Conservation (phyloP, 2,888 invertebrate species). For the Pristionchus fissidentatus region DNA sequence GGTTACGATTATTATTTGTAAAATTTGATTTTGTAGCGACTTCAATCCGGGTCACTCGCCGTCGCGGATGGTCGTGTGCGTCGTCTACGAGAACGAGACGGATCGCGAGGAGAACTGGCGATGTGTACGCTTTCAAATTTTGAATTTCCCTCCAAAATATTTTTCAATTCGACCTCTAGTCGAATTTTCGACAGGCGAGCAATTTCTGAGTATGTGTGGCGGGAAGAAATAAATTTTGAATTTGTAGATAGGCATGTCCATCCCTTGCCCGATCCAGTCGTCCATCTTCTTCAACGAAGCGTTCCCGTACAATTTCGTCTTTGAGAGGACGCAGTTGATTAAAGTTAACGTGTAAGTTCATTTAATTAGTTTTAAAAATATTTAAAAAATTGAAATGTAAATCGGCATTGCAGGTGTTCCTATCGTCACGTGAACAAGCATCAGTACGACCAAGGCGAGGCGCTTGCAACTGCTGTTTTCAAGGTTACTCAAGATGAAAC, state of each 20-base stretch:
- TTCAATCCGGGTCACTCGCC: slow-evolving; percentile 1
- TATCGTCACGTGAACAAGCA: slow-evolving; percentile 49
- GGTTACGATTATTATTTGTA: background rate
- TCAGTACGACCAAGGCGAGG: slow-evolving; percentile 40
- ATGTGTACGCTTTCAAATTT: background rate
- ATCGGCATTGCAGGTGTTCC: background rate
- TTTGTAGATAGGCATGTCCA: slow-evolving; percentile 34
- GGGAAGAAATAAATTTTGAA: background rate
- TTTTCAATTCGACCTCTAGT: no score
- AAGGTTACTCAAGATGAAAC: slow-evolving; percentile 48
- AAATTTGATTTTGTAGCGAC: background rate
- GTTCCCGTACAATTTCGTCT: slow-evolving; percentile 60
- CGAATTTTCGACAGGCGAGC: background rate
- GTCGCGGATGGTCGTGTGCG: slow-evolving; percentile 36
- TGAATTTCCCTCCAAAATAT: background rate
- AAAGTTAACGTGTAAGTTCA: slow-evolving; percentile 61
- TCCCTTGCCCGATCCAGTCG: slow-evolving; percentile 38
- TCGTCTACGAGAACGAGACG: slow-evolving; percentile 58
- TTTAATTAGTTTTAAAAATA: background rate
- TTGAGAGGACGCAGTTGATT: slow-evolving; percentile 64
- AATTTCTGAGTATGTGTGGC: background rate
- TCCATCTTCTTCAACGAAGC: slow-evolving; percentile 57
- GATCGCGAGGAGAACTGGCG: slow-evolving; percentile 55
- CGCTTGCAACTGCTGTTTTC: slow-evolving; percentile 55
- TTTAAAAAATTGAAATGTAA: background rate